Conservation (phyloP, 1,140 invertebrate species). For the Cepaea nemoralis region DNA sequence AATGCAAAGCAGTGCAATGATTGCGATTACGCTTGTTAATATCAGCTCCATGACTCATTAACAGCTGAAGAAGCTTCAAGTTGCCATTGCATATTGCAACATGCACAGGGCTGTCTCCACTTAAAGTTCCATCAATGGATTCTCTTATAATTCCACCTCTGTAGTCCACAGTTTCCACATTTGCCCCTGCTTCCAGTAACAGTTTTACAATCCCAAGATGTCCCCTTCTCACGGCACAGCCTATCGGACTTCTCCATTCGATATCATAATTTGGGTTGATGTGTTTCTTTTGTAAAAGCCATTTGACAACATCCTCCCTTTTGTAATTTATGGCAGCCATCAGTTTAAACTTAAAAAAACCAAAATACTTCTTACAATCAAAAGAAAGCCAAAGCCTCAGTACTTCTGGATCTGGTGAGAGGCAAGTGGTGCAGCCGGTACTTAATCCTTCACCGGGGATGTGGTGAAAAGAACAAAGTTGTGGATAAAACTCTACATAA, state of each 20-base stretch:
- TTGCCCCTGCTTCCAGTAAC: slow-evolving; percentile 34
- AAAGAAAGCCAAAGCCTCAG: no score
- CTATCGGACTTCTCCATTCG: slow-evolving; percentile 15
- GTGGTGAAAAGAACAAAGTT: no score
- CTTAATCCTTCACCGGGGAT: no score
- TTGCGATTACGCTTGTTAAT: slow-evolving; percentile 61
- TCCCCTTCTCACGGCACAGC: slow-evolving; percentile 1
- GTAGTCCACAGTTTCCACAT: slow-evolving; percentile 48
- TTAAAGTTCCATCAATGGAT: no score
- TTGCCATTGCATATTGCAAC: slow-evolving; percentile 61
- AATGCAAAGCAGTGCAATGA: slow-evolving; percentile 64
- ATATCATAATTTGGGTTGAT: slow-evolving; percentile 10
- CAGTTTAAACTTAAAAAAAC: no score
- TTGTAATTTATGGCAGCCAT: slow-evolving; percentile 13
- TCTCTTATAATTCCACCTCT: slow-evolving; percentile 47
- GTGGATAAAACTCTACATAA: no score
- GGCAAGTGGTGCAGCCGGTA: no score
- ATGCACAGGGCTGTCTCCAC: slow-evolving; percentile 64
- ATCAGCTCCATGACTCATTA: slow-evolving; percentile 57
- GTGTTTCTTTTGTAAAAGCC: background rate
- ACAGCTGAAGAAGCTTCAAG: slow-evolving; percentile 48
- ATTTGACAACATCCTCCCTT: background rate
- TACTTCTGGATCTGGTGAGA: no score
- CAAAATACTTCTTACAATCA: no score
- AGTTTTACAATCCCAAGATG: slow-evolving; percentile 29